Conservation (phyloP, 2,888 invertebrate species). For the Drosophila nr. medialis region DNA sequence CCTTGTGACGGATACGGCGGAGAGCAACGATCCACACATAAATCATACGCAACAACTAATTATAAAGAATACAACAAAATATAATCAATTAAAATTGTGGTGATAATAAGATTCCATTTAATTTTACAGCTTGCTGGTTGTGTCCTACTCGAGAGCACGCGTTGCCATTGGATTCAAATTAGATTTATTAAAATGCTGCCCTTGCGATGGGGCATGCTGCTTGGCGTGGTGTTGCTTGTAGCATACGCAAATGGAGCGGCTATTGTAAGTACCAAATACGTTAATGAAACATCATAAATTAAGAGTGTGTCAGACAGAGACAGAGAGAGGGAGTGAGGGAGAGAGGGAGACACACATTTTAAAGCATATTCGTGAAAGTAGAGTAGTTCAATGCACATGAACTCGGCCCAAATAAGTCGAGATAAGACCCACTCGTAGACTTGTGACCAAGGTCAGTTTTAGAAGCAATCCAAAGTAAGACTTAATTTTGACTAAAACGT, state of each 20-base stretch:
- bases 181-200: constrained; percentile 81
- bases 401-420: constrained; percentile 47
- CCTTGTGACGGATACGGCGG: constrained; percentile 51
- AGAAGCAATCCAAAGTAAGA: constrained; percentile 25
- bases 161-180: constrained; percentile 63
- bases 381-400: constrained; percentile 63
- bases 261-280: constrained; percentile 76
- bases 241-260: constrained; percentile 80
- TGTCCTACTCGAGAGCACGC: constrained; percentile 59
- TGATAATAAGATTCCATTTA: constrained; percentile 70
- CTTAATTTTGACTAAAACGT: neutral
- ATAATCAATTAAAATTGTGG: constrained; percentile 35
- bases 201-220: constrained; percentile 81
- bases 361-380: constrained; percentile 24
- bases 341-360: neutral
- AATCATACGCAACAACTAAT: constrained; percentile 31
- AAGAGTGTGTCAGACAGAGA: neutral
- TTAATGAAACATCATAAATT: constrained; percentile 48
- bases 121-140: constrained; percentile 77
- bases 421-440: constrained; percentile 55
- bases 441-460: constrained; percentile 75
- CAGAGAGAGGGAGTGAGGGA: constrained; percentile 1
- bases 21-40: constrained; percentile 24
- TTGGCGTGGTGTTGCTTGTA: constrained; percentile 75
- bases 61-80: constrained; percentile 22